A percentile compares a stretch with the other conserved stretches of the same genome.
These are phyloP conservation scores for Glareola pratincola DNA, from an alignment of 2,113 vertebrate genomes.

Conservation along the genomic window DNA sequence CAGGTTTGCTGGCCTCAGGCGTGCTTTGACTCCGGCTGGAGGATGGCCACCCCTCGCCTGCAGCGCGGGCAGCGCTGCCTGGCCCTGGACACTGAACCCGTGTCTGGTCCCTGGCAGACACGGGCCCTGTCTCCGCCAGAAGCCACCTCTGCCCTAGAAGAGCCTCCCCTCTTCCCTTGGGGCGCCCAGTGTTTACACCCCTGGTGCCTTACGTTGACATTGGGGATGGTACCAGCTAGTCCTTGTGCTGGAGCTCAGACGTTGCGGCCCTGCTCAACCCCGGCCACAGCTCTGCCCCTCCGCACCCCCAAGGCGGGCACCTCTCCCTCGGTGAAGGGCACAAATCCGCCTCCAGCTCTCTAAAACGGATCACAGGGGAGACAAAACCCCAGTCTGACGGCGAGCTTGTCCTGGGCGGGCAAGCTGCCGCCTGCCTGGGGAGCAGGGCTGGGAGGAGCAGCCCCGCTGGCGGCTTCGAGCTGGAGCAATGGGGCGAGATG, in stretches of 20 bases:
- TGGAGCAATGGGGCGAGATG: not conserved
- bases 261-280: not conserved
- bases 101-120: slow-evolving; percentile 37
- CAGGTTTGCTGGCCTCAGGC: slow-evolving; percentile 87
- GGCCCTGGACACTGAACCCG: not conserved
- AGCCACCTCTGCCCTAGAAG: not conserved
- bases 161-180: not conserved
- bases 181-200: not conserved
- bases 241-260: not conserved
- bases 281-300: not conserved
- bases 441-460: not conserved
- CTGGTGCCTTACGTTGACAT: not conserved
- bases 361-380: not conserved
- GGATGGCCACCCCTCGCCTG: not conserved
- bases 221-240: not conserved
- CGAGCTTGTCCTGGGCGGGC: not conserved
- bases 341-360: not conserved
- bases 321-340: not conserved
- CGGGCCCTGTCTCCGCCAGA: not conserved
- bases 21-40: not conserved
- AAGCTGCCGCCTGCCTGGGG: fast-evolving
- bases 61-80: not conserved
- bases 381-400: not conserved
- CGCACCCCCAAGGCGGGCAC: fast-evolving
- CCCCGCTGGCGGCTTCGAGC: not conserved